phyloP scores from a whole-genome alignment of 2,113 vertebrate genomes.

The Crocuta crocuta region DNA sequence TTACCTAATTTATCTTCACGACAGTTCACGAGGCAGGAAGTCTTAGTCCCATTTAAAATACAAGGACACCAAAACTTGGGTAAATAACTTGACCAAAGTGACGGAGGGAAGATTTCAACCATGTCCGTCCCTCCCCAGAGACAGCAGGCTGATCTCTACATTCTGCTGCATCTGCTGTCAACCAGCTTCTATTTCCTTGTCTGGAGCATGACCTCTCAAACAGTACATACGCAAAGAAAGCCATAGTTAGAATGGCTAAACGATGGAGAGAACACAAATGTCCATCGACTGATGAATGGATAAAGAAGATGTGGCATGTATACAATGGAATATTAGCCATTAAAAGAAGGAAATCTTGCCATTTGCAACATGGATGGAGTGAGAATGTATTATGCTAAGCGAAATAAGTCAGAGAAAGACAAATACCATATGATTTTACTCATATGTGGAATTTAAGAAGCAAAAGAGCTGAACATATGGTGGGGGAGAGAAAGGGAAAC shows the following conservation, averaged over 20 bases:
- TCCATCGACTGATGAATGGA: too few species aligned
- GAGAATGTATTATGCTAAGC: too few species aligned
- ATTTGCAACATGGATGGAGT: too few species aligned
- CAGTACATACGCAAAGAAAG: background rate
- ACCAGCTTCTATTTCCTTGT: background rate
- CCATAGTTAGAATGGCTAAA: background rate
- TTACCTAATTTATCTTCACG: background rate
- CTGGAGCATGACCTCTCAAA: background rate
- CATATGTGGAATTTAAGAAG: too few species aligned
- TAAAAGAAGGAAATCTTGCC: too few species aligned
- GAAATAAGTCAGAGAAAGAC: too few species aligned
- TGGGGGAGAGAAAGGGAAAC: too few species aligned
- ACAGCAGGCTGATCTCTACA: fast-evolving
- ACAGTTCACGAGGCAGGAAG: background rate
- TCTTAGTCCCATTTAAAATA: background rate
- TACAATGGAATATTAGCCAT: too few species aligned
- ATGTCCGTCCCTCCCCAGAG: fast-evolving
- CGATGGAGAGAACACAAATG: too few species aligned
- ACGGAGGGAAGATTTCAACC: background rate
- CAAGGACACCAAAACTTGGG: background rate
- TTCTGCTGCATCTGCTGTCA: fast-evolving
- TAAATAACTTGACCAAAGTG: background rate
- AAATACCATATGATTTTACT: too few species aligned
- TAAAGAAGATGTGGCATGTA: too few species aligned
- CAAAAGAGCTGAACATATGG: too few species aligned